Percentiles rank a stretch among this genome's conserved stretches.
Conservation (phyloP, 1,140 invertebrate genomes). For the Bombus waltoni region DNA sequence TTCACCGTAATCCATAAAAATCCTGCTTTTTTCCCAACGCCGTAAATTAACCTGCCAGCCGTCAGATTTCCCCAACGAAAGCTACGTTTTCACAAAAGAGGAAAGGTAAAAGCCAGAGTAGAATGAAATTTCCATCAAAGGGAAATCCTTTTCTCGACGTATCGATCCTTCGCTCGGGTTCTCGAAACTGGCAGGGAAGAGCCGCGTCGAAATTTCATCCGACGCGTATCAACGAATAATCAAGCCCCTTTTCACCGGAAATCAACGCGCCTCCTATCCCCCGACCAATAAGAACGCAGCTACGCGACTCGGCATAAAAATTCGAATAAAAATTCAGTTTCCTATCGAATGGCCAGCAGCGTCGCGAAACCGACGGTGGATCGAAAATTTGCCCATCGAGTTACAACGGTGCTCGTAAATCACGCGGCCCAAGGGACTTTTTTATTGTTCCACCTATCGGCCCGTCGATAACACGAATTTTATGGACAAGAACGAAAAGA, state of each 20-base stretch:
- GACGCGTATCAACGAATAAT: conserved; percentile 1
- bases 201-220: neutral
- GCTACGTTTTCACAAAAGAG: neutral
- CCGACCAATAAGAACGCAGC: neutral
- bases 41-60: neutral
- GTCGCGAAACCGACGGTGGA: too few relatives aligned
- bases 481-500: too few relatives aligned
- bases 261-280: neutral
- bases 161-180: neutral
- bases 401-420: too few relatives aligned
- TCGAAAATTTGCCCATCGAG: too few relatives aligned
- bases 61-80: neutral
- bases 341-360: too few relatives aligned
- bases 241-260: conserved; percentile 4
- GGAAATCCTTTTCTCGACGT: neutral
- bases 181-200: neutral
- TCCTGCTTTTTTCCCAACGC: neutral
- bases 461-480: too few relatives aligned
- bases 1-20: neutral
- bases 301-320: neutral
- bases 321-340: neutral
- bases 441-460: too few relatives aligned
- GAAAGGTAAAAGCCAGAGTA: neutral
- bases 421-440: too few relatives aligned
- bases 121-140: neutral